Percentiles rank a stretch among this genome's conserved stretches.
Conservation (phyloP, 2,113 vertebrate species). For the Urocolius indicus region DNA sequence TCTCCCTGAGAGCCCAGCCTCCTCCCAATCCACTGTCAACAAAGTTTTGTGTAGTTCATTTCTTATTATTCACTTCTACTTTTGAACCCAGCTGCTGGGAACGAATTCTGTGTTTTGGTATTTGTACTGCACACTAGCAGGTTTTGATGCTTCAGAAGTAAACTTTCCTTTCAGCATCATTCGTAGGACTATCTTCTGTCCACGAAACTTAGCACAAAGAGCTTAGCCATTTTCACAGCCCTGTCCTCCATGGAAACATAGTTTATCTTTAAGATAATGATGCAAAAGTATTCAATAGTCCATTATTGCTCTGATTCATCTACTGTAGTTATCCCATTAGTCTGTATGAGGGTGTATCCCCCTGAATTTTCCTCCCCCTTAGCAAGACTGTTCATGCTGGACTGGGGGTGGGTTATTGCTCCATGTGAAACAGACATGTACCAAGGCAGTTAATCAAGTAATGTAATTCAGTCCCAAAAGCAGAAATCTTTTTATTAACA, state of each 20-base stretch:
- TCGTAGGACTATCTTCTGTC: neutral
- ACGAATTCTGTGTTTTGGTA: neutral
- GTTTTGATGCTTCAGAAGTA: neutral
- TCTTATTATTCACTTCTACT: neutral
- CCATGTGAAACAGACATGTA: neutral
- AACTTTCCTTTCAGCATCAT: neutral
- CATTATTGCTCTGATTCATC: neutral
- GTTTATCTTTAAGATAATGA: neutral
- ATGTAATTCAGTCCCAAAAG: neutral
- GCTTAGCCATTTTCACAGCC: neutral
- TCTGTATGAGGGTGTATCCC: neutral
- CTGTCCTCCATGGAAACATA: neutral
- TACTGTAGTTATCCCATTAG: neutral
- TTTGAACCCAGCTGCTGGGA: neutral
- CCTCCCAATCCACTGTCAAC: neutral
- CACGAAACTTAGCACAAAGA: neutral
- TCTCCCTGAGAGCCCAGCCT: neutral
- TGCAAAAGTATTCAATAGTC: neutral
- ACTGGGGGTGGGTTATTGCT: neutral
- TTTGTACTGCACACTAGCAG: neutral
- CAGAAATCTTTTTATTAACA: neutral
- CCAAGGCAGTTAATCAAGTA: neutral
- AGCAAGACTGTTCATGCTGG: neutral
- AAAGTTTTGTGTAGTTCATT: neutral
- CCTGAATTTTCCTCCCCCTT: neutral